Percentiles rank a stretch among this genome's conserved stretches.
phyloP scores from a whole-genome alignment of 1,140 invertebrate genomes.

The Bombus ignitus region DNA sequence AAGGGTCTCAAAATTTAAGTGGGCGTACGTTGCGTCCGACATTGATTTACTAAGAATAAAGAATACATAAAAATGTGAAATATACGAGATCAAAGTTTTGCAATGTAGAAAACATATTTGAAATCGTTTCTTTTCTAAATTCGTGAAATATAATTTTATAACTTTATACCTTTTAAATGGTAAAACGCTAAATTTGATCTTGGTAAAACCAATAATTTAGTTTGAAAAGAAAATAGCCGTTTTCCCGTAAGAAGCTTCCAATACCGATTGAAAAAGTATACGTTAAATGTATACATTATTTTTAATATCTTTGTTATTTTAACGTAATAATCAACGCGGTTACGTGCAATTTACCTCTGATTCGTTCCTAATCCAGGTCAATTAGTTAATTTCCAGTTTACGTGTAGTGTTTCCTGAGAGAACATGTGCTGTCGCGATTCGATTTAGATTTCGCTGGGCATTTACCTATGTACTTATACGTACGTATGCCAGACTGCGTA shows the following conservation, averaged over 20 bases:
- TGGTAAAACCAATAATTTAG: not conserved
- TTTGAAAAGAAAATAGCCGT: not conserved
- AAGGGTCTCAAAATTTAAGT: constrained; percentile 1
- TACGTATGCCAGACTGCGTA: not conserved
- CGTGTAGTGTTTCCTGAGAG: constrained; percentile 3
- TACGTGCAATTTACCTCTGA: not conserved
- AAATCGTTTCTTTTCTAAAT: no score
- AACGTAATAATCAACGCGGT: not conserved
- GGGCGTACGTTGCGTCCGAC: not conserved
- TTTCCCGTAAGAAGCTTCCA: not conserved
- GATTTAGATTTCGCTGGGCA: constrained; percentile 19
- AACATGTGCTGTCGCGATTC: constrained; percentile 25
- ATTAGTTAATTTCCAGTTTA: constrained; percentile 46
- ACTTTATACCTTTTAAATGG: not conserved
- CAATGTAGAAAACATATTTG: no score
- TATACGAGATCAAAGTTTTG: not conserved
- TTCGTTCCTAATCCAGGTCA: constrained; percentile 25
- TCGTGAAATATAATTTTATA: not conserved
- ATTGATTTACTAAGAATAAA: not conserved
- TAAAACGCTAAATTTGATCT: not conserved
- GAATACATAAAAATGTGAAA: not conserved
- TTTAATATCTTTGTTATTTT: not conserved
- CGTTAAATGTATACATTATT: not conserved
- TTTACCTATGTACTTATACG: no score
- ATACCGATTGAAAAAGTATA: not conserved